Evolutionary conservation across 2,888 invertebrate species (phyloP).

Genomic region (Pachliopta kotzebuea): DNA sequence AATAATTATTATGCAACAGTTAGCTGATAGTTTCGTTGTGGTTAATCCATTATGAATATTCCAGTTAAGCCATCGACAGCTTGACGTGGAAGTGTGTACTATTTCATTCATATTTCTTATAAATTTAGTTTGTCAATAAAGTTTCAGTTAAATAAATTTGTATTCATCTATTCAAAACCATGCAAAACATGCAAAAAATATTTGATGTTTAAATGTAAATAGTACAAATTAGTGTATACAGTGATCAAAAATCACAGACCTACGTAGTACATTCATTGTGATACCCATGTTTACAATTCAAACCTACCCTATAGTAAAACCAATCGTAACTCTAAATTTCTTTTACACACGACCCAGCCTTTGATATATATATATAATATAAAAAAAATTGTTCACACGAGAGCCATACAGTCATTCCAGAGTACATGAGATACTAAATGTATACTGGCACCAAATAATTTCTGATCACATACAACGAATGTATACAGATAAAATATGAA

Average conservation of each 20-base stretch:
- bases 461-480: background rate
- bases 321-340: slow-evolving; percentile 34
- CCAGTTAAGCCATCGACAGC: background rate
- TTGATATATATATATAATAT: slow-evolving; percentile 34
- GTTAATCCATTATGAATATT: background rate
- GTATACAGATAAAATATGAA: background rate
- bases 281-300: slow-evolving; percentile 28
- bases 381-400: slow-evolving; percentile 28
- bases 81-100: slow-evolving; percentile 9
- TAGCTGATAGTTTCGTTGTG: background rate
- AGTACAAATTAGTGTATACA: slow-evolving; percentile 9
- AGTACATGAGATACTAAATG: slow-evolving; percentile 1
- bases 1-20: slow-evolving; percentile 8
- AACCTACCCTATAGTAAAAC: slow-evolving; percentile 32
- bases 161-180: slow-evolving; percentile 8
- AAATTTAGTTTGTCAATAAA: slow-evolving; percentile 22
- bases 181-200: slow-evolving; percentile 21
- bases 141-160: slow-evolving; percentile 6
- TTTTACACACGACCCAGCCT: slow-evolving; percentile 70
- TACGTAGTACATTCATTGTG: slow-evolving; percentile 27
- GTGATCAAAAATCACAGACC: slow-evolving; percentile 41
- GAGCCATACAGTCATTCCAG: slow-evolving; percentile 32
- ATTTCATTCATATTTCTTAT: background rate
- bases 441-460: slow-evolving; percentile 10
- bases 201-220: background rate